phyloP scores from a whole-genome alignment of 2,113 vertebrate genomes.

The Gymnorhina tibicen region DNA sequence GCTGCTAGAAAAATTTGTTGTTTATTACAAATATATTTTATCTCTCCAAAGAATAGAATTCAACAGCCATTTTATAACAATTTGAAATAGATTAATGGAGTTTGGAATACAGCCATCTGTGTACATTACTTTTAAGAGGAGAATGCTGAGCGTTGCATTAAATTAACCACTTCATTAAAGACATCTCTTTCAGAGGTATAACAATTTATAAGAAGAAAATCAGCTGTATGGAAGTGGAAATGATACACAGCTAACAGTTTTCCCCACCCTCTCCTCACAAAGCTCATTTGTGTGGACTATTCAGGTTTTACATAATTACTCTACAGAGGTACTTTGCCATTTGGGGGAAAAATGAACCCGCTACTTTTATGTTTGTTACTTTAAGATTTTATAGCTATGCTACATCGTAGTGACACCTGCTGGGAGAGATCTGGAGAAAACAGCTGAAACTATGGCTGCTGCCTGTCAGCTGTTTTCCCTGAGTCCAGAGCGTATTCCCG shows the following conservation, averaged over 20 bases:
- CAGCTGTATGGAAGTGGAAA: neutral
- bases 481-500: neutral
- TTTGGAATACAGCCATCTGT: neutral
- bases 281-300: neutral
- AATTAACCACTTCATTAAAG: slow-evolving; percentile 4
- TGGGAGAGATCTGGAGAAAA: neutral
- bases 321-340: neutral
- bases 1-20: slow-evolving; percentile 38
- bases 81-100: neutral
- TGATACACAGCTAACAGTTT: neutral
- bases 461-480: neutral
- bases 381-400: neutral
- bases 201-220: neutral
- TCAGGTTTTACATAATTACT: neutral
- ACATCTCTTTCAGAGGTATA: neutral
- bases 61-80: neutral
- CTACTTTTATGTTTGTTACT: neutral
- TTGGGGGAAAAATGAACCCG: neutral
- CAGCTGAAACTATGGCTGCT: neutral
- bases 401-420: neutral
- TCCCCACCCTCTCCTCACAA: neutral
- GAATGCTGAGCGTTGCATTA: neutral
- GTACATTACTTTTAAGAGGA: neutral
- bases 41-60: neutral
- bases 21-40: slow-evolving; percentile 29